Evolutionary conservation across 2,113 vertebrate genomes (phyloP).

Genomic region (Xenotilapia caudafasciata): DNA sequence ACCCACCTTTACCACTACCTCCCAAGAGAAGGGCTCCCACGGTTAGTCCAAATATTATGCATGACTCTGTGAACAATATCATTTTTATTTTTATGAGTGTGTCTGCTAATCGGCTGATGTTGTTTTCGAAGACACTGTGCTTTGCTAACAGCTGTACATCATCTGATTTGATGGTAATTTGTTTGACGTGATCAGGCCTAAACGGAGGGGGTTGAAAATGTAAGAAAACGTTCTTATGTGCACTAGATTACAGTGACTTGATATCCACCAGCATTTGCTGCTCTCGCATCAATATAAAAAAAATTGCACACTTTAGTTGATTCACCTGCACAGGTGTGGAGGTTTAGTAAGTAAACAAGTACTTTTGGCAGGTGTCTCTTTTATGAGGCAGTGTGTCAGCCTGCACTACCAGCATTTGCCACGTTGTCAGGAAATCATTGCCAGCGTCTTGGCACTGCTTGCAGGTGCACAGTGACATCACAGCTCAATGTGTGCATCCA

Average conservation of each 20-base stretch:
- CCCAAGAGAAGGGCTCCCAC: slow-evolving; percentile 85
- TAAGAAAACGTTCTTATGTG: background rate
- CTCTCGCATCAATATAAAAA: background rate
- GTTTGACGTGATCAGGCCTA: background rate
- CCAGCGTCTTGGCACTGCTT: background rate
- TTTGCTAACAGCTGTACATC: background rate
- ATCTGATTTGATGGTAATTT: background rate
- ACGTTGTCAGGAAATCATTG: background rate
- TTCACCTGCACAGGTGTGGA: slow-evolving; percentile 28
- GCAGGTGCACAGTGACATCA: slow-evolving; percentile 21
- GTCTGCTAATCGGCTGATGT: background rate
- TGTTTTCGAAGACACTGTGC: background rate
- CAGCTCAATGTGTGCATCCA: background rate
- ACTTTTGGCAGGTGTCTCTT: slow-evolving; percentile 7
- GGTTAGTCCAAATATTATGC: slow-evolving; percentile 68
- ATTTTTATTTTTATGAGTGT: background rate
- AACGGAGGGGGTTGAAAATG: background rate
- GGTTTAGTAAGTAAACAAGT: slow-evolving; percentile 22
- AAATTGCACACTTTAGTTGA: background rate
- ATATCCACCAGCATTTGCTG: background rate
- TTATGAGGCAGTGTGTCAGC: background rate
- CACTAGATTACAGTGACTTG: background rate
- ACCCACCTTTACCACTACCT: slow-evolving; percentile 87
- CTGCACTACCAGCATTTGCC: background rate
- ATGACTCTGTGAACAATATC: background rate